These are phyloP conservation scores for Monopterus albus DNA, from an alignment of 2,113 vertebrate genomes.

Conservation along the genomic window DNA sequence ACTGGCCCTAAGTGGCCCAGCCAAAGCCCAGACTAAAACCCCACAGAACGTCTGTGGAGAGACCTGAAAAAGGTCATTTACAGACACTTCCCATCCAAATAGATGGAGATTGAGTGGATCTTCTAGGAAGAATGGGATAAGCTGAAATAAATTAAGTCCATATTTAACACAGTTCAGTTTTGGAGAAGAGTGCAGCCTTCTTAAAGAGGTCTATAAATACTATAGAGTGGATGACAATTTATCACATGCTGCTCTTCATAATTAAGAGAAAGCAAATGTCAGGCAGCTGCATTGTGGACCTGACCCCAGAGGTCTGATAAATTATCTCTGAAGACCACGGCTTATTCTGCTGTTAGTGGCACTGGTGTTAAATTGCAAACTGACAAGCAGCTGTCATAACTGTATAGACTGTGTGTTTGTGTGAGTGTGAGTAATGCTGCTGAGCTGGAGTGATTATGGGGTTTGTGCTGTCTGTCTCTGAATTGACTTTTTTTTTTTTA, in stretches of 20 bases:
- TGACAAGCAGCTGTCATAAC: slow-evolving; percentile 62
- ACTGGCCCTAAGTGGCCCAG: too few species aligned
- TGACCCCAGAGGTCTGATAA: slow-evolving; percentile 42
- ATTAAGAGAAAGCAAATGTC: slow-evolving; percentile 39
- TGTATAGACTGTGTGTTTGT: slow-evolving; percentile 36
- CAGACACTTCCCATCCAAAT: too few species aligned
- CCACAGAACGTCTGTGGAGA: too few species aligned
- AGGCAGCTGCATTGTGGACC: slow-evolving; percentile 33
- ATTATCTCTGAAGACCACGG: slow-evolving; percentile 53
- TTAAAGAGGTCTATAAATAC: slow-evolving; percentile 18
- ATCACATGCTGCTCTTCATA: slow-evolving; percentile 21
- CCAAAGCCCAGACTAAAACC: too few species aligned
- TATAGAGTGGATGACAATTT: slow-evolving; percentile 17
- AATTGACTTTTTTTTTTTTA: slow-evolving; percentile 42
- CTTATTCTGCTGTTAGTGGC: slow-evolving; percentile 62
- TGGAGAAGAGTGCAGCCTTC: neutral
- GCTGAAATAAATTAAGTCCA: too few species aligned
- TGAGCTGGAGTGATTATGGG: slow-evolving; percentile 43
- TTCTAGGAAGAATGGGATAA: too few species aligned
- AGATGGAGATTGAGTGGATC: too few species aligned
- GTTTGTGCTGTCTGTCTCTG: slow-evolving; percentile 42
- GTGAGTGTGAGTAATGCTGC: slow-evolving; percentile 2
- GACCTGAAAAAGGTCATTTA: too few species aligned
- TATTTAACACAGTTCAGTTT: neutral
- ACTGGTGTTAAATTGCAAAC: slow-evolving; percentile 55